Base-by-base conservation (phyloP, 1,140 invertebrate species). In the Aricia agestis region DNA sequence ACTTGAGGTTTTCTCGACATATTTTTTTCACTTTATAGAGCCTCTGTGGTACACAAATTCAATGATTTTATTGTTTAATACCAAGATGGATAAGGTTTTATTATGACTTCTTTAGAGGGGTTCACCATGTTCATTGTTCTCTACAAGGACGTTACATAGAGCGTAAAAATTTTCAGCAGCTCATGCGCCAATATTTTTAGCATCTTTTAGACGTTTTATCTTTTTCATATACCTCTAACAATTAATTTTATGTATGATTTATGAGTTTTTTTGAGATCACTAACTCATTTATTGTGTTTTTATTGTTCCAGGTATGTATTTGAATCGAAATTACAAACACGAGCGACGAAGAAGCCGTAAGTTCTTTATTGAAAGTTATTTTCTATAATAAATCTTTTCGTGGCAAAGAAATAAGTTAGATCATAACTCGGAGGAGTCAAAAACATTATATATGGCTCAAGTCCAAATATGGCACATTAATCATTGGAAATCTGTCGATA, bases 381-480 rank as follows among this genome's bases (percentile, higher is more conserved):
- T 63, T 19, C 19, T 19, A 11, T 18, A 19, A 63, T 63, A 63
- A 63, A 63, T 63, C 17, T 63, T 63, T 59, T 63, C 10, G 9
- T 25, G 59, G 59, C 17, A 19, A 63, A 63, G 59, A 63, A 63
- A 63, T 63, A 63, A 63, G 6, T 63, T 63, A 2, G 59, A 63
- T 61, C 59, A 66, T 66, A 66, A 19, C 15, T 67, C 41, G 18
- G 17, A 42, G 36, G 19, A 67, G 17, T 45, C 36, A 84, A 78
- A 83, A 74, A 71, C 32, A 70, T 70, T 42, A 70, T 73, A 69
- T 32, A 75, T 82, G 83, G 82, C 80, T 75, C 58, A n/a, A 61
- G 68, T 81, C 84, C 83, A 86, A 85, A 61, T 73, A 78, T 75
- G 66, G 68, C 45, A 73, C 70, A 82, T 85, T 82, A 79, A 84